Base-by-base conservation (phyloP, 2,797 vertebrate species). In the Schizopygopsis malacanthus region DNA sequence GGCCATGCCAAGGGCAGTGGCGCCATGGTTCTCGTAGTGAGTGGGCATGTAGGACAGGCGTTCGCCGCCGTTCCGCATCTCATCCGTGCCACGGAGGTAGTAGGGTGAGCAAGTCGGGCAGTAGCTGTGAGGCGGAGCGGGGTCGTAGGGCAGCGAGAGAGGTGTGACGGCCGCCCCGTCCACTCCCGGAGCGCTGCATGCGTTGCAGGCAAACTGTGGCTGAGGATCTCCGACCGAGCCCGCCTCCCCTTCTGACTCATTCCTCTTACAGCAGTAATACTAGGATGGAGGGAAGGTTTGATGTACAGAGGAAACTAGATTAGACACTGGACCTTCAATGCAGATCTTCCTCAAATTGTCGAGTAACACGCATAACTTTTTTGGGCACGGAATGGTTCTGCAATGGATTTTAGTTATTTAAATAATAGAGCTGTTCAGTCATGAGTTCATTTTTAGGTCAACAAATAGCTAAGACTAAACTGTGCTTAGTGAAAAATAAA, bases 261-360 rank as follows among this genome's bases (percentile, higher is more conserved):
- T 96, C 93, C 95, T 97, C 95, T 96, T 98, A 95, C 98, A 99
- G 96, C 97, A 99, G 90, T 98, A 99, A 94, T 98, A 99, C 98
- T 99, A 47, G 41, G 39, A 75, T 25, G 71, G 4, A 65, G 33
- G 69, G 43, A 76, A 4, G 20, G 47, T 67, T 50, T 2, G 22
- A 72, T 8, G 41, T 15, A 43, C 22, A 25, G 28, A 28, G 39
- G 13, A 56, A 70, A 84, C 18, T 59, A 61, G n/a, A 59, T 45
- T 22, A 79, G 43, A 43, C 85, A 6, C 25, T 67, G 61, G 9
- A 43, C 13, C 20, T 43, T 18, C 7, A 72, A 3, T 22, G 0
- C 18, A 15, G 45, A 81, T 81, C 45, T 73, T 59, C 39, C 4
- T 82, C 69, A 72, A 72, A 56, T 8, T 73, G 81, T 47, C 37